phyloP scores from a whole-genome alignment of 2,113 vertebrate genomes.

The Desmodus rotundus region DNA sequence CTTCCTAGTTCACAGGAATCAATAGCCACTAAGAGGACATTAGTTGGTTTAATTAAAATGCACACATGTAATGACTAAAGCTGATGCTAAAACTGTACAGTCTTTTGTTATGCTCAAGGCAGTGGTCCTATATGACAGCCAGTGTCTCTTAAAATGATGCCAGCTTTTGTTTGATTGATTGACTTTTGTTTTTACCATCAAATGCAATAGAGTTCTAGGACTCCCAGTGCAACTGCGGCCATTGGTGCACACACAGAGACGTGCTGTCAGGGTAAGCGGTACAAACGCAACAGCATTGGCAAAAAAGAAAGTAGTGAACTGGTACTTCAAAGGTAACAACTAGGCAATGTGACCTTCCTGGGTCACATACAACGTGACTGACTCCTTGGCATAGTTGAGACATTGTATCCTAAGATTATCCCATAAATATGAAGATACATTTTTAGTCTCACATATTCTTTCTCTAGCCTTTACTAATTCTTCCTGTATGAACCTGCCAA shows the following conservation, averaged over 20 bases:
- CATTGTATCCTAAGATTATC: background rate
- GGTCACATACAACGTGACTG: background rate
- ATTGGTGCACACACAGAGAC: background rate
- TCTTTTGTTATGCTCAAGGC: background rate
- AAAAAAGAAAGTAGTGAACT: background rate
- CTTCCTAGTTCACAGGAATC: constrained; percentile 31
- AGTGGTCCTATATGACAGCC: background rate
- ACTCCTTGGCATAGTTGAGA: background rate
- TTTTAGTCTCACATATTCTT: background rate
- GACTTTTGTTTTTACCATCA: background rate
- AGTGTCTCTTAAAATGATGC: background rate
- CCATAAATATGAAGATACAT: background rate
- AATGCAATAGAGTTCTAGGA: background rate
- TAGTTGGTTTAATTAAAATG: constrained; percentile 57
- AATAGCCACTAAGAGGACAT: constrained; percentile 27
- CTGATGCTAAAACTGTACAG: background rate
- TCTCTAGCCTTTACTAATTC: background rate
- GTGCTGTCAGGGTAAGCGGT: background rate
- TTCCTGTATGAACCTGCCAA: background rate
- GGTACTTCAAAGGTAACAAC: background rate
- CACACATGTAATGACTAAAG: constrained; percentile 24
- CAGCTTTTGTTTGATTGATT: background rate
- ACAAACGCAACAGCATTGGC: background rate
- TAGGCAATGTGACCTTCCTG: background rate
- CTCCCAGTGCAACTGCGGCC: background rate